These are phyloP conservation scores for Darevskia mixta DNA, from an alignment of 2,797 vertebrate species.

Conservation along the genomic window DNA sequence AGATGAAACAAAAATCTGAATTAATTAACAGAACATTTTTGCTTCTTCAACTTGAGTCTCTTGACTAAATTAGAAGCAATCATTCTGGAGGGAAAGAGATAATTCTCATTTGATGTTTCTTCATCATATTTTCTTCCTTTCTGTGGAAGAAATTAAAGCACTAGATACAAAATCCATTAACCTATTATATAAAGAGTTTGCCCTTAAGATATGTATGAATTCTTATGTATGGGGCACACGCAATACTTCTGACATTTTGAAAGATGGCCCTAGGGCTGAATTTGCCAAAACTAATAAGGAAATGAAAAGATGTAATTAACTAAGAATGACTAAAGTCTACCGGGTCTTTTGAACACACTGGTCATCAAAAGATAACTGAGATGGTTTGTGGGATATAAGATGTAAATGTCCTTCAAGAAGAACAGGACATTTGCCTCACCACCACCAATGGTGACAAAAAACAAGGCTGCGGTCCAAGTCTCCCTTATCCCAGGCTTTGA, in stretches of 20 bases:
- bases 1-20: conserved; percentile 22
- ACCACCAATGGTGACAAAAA: too few relatives aligned
- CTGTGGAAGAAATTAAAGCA: background rate
- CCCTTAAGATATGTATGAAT: background rate
- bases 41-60: background rate
- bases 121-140: background rate
- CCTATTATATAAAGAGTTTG: background rate
- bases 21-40: conserved; percentile 10
- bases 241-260: conserved; percentile 9
- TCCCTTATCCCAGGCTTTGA: too few relatives aligned
- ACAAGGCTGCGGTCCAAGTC: too few relatives aligned
- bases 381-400: background rate
- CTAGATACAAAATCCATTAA: background rate
- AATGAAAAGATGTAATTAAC: conserved; percentile 22
- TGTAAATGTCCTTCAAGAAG: background rate
- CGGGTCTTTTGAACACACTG: background rate
- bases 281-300: background rate
- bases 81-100: background rate
- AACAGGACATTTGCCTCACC: too few relatives aligned
- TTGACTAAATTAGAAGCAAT: conserved; percentile 1
- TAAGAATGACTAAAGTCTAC: background rate
- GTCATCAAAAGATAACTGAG: background rate
- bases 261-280: background rate
- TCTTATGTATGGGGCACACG: conserved; percentile 16
- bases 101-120: background rate